Evolutionary conservation across 2,113 vertebrate species (phyloP), one percentile per base, ranked within the genome.

Genomic region (Sinocyclocheilus rhinocerous): DNA sequence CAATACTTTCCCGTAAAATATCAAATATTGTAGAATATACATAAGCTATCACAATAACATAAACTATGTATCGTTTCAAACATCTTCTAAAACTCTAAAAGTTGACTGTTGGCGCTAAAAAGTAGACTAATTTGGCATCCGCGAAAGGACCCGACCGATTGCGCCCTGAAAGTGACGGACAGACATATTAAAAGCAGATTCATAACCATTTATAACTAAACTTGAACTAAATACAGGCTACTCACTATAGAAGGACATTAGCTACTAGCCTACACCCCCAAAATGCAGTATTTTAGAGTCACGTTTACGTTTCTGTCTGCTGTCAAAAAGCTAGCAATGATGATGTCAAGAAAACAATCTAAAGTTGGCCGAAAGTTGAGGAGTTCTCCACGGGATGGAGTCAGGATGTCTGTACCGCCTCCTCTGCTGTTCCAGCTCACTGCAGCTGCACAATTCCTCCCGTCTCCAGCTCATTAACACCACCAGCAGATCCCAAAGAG

Each of bases 371-470:
- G 92, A 93, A 91, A 92, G 89, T 93, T 93, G 95, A 90, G 91
- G 94, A 93, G 95, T 94, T 94, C 94, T 93, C 95, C 92, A 91
- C 92, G 92, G 94, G 94, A 93, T 96, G 96, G 96, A 96, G 97
- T 96, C 96, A 90, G 93, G 61, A 91, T 93, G 96, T 97, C 96
- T 97, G 96, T 89, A 85, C 95, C 93, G 90, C 95, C 94, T 92
- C 89, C 92, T 93, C 93, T 93, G 93, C 93, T 95, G 94, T 94
- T 94, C 91, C 92, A 93, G 94, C 94, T 93, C 92, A 89, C 90
- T 94, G 93, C 95, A 95, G 94, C 95, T 95, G 95, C 94, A 84
- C 85, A 65, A 93, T 93, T 93, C 92, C 89, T 83, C 83, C 94
- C 90, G 94, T 93, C 93, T 94, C 93, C 95, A 94, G 93, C 45